Evolutionary conservation across 2,888 invertebrate genomes (phyloP).

Genomic region (Diogma glabrata): DNA sequence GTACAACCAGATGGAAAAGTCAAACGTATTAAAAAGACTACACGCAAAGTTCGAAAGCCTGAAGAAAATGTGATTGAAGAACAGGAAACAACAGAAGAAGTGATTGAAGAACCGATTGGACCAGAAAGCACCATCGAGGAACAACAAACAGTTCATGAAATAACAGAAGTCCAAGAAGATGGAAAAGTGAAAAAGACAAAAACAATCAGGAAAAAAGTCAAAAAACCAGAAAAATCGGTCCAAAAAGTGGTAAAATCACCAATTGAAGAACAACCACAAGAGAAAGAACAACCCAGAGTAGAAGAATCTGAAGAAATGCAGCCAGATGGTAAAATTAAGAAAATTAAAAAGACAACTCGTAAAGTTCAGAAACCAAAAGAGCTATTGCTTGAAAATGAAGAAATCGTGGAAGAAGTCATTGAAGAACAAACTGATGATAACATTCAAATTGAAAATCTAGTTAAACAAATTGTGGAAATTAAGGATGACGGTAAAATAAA

Average conservation of each 20-base stretch:
- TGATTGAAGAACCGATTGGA: slow-evolving; percentile 12
- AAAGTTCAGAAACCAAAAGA: no score
- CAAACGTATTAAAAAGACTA: not conserved
- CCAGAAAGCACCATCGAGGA: slow-evolving; percentile 20
- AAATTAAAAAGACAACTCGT: slow-evolving; percentile 27
- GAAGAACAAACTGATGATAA: no score
- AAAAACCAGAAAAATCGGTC: not conserved
- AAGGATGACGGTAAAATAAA: no score
- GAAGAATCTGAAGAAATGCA: slow-evolving; percentile 28
- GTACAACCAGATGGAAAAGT: slow-evolving; percentile 1
- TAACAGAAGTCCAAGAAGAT: not conserved
- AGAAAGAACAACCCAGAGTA: slow-evolving; percentile 31
- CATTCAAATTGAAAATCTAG: no score
- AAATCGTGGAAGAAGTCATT: slow-evolving; percentile 13
- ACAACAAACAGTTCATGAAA: slow-evolving; percentile 19
- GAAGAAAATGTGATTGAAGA: slow-evolving; percentile 23
- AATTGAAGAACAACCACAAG: slow-evolving; percentile 31
- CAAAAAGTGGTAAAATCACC: no score
- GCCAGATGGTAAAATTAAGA: slow-evolving; percentile 24
- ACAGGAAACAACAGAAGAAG: no score
- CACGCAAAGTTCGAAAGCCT: slow-evolving; percentile 4
- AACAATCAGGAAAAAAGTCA: slow-evolving; percentile 1
- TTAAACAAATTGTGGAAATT: no score
- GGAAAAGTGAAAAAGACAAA: not conserved
- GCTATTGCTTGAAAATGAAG: no score